Base-by-base conservation (phyloP, 1,140 invertebrate genomes). In the Pseudomyrmex cubaensis region DNA sequence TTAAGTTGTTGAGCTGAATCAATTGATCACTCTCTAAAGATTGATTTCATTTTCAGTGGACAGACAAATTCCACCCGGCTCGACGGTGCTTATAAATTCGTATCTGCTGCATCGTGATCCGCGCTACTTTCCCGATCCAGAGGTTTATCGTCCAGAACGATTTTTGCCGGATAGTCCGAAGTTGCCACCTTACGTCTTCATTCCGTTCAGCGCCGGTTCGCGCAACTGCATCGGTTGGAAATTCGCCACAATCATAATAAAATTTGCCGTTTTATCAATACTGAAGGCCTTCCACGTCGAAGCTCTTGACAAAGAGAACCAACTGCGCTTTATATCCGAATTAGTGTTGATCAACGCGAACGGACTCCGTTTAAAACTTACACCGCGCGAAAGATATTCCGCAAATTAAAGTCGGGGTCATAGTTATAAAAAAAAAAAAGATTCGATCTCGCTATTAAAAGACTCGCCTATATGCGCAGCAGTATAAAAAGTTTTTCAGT, bases 201-300 rank as follows among this genome's bases (percentile, higher is more conserved):
- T 96, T 2, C 96, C 96, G 0, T 96, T 96, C 85, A 95, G 95
- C 54, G 95, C 95, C 8, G 95, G 95, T 10, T 93, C 94, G 7
- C 92, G 95, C 12, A 96, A 95, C 46, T 94, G 92, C 67, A 92
- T 92, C 66, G 94, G 94, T 44, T 90, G 90, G 85, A 94, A 87
- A 87, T 97, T 96, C 88, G 96, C 96, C 2, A 89, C 94, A 50
- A 94, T 96, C 90, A 96, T 96, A 84, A 94, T 95, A 22, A 96
- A 96, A 90, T 92, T 95, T 1, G 89, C 95, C 0, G 80, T 96
- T 50, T 92, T 95, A 0, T 90, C 93, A 1, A 82, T 97, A 10
- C 90, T 97, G 0, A 94, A 94, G 15, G 91, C 93, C 17, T 96
- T 94, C 84, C 85, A 88, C 52, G 91, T 97, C 2, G 91, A 93